Percentiles rank a stretch among this genome's conserved stretches.
Conservation (phyloP, 2,888 invertebrate genomes). For the Sphaeridia pumilis region DNA sequence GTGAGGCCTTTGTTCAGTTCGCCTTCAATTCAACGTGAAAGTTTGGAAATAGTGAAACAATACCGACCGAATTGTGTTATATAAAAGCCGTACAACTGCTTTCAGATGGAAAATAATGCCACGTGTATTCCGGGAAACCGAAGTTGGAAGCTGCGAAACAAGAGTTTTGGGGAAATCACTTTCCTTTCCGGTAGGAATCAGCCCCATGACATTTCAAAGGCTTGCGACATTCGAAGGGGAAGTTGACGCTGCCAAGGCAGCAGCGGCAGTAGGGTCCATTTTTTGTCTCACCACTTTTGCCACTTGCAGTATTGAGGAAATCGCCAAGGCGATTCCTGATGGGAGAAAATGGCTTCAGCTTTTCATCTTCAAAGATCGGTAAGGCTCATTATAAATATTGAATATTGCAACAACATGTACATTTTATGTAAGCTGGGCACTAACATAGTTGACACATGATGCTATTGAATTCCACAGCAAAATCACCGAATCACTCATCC, state of each 20-base stretch:
- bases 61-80: too few relatives aligned
- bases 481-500: constrained; percentile 59
- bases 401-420: too few relatives aligned
- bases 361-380: constrained; percentile 76
- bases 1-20: background rate
- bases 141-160: constrained; percentile 50
- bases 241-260: constrained; percentile 68
- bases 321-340: constrained; percentile 63
- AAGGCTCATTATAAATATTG: constrained; percentile 19
- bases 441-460: too few relatives aligned
- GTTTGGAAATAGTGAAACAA: too few relatives aligned
- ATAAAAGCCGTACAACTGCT: too few relatives aligned
- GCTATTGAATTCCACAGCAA: too few relatives aligned
- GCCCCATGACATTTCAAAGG: constrained; percentile 81
- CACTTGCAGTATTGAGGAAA: constrained; percentile 77
- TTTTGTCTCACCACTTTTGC: constrained; percentile 75
- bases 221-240: constrained; percentile 86
- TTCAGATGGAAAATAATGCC: constrained; percentile 51
- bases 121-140: constrained; percentile 60
- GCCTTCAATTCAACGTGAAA: background rate
- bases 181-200: constrained; percentile 63
- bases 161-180: constrained; percentile 53
- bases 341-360: constrained; percentile 81
- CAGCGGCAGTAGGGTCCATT: constrained; percentile 57
- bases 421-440: too few relatives aligned